These are phyloP conservation scores for Ferrisia virgata DNA, from an alignment of 2,888 invertebrate species.

Conservation along the genomic window DNA sequence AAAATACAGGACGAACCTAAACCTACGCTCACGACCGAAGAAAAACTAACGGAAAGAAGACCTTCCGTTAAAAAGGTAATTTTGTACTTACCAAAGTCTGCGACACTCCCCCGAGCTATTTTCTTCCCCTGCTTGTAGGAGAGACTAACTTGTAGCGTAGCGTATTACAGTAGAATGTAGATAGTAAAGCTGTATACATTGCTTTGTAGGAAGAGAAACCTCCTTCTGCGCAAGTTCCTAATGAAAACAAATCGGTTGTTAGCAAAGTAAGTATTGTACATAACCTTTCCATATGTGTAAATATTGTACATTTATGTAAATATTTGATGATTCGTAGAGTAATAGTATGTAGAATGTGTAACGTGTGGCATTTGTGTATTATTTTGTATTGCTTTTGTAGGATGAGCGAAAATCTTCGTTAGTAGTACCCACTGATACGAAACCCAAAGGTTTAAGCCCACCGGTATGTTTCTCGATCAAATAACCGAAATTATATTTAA, in stretches of 20 bases:
- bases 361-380: background rate
- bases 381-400: slow-evolving; percentile 30
- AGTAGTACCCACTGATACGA: slow-evolving; percentile 29
- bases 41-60: background rate
- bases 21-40: background rate
- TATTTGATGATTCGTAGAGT: too few species aligned
- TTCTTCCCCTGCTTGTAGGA: background rate
- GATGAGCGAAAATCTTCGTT: slow-evolving; percentile 35
- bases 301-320: background rate
- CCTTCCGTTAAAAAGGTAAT: slow-evolving; percentile 37
- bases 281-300: background rate
- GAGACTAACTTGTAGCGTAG: background rate
- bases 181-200: background rate
- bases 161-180: background rate
- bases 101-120: background rate
- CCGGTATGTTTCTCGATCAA: background rate
- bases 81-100: background rate
- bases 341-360: too few species aligned
- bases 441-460: background rate
- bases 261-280: slow-evolving; percentile 14
- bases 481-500: too few species aligned
- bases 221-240: background rate
- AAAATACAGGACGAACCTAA: slow-evolving; percentile 11
- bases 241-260: slow-evolving; percentile 3
- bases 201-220: slow-evolving; percentile 38